Conservation (phyloP, 2,888 invertebrate genomes). For the Agonopterix alstromeriana region DNA sequence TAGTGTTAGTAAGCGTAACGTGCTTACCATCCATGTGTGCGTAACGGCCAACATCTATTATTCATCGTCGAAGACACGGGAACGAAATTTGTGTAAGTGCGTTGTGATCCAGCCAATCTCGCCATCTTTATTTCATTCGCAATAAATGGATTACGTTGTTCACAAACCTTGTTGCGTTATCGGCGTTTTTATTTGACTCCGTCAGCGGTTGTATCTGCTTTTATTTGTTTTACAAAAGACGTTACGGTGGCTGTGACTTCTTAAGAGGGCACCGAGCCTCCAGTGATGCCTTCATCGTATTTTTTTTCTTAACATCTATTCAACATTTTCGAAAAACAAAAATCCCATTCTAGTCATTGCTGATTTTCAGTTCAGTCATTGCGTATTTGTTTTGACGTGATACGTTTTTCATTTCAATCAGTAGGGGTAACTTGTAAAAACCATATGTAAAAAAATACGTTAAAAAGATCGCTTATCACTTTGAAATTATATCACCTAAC, state of each 20-base stretch:
- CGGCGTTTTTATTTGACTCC: slow-evolving; percentile 40
- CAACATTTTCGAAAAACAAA: no score
- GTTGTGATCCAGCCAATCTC: slow-evolving; percentile 70
- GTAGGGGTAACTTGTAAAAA: no score
- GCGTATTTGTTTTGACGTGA: no score
- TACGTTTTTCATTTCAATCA: no score
- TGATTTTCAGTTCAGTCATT: no score
- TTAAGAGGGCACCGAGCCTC: no score
- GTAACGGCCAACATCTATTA: slow-evolving; percentile 56
- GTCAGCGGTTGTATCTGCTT: slow-evolving; percentile 28
- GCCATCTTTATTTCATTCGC: slow-evolving; percentile 68
- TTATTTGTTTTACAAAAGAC: slow-evolving; percentile 19
- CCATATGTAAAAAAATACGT: no score
- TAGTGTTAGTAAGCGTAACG: background rate
- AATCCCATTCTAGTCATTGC: no score
- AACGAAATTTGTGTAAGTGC: slow-evolving; percentile 73
- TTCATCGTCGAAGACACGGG: slow-evolving; percentile 68
- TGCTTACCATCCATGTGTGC: slow-evolving; percentile 19
- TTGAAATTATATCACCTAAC: no score
- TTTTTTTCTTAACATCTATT: no score
- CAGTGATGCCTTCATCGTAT: no score
- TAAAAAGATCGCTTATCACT: no score
- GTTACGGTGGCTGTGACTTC: background rate
- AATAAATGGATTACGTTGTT: slow-evolving; percentile 68
- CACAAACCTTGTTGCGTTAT: slow-evolving; percentile 52